Evolutionary conservation across 2,888 invertebrate species (phyloP).

Genomic region (Blastobasis lacticolella): DNA sequence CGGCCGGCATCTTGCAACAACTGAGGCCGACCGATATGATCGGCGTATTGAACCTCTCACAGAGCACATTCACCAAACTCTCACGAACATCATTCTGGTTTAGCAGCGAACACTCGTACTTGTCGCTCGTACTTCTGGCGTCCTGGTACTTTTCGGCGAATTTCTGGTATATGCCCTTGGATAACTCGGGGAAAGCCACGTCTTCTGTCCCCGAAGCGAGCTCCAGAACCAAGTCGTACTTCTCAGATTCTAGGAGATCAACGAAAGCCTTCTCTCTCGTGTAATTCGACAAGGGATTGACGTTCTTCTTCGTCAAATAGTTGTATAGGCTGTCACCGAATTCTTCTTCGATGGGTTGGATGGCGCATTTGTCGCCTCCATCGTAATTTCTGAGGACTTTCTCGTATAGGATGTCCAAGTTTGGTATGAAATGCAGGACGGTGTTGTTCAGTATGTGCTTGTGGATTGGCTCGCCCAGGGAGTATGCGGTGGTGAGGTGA

Average conservation of each 20-base stretch:
- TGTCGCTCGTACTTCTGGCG: constrained; percentile 45
- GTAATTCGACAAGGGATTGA: constrained; percentile 54
- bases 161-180: constrained; percentile 57
- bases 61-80: constrained; percentile 74
- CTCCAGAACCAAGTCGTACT: constrained; percentile 82
- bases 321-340: constrained; percentile 78
- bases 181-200: constrained; percentile 65
- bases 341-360: constrained; percentile 65
- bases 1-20: constrained; percentile 87
- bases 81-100: constrained; percentile 43
- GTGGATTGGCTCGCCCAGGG: constrained; percentile 79
- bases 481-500: constrained; percentile 84
- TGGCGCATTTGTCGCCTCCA: constrained; percentile 43
- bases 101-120: constrained; percentile 36
- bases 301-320: constrained; percentile 49
- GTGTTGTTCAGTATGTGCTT: constrained; percentile 78
- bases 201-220: constrained; percentile 83
- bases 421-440: constrained; percentile 87
- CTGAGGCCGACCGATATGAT: constrained; percentile 82
- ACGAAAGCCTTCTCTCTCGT: constrained; percentile 77
- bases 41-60: constrained; percentile 77
- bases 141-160: constrained; percentile 62
- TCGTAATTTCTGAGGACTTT: constrained; percentile 43
- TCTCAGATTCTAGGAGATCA: constrained; percentile 76
- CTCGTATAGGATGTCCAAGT: constrained; percentile 45